Evolutionary conservation across 2,888 invertebrate genomes (phyloP), one percentile per base, ranked within the genome.

Genomic region (Lepidochitona cinerea): DNA sequence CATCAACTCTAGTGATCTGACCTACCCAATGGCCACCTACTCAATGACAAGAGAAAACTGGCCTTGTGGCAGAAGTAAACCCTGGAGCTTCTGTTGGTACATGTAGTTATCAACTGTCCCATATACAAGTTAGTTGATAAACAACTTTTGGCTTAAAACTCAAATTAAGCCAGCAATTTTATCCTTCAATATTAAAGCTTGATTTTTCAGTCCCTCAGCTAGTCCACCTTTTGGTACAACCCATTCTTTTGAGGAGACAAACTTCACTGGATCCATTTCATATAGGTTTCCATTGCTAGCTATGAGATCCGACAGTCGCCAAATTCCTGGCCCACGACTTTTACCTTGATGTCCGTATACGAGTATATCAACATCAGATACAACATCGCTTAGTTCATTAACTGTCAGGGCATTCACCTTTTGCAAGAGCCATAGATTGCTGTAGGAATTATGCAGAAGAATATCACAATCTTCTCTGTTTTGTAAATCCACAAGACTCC

Each of bases 321-420:
- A 86, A 5, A 81, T 71, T 2, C 82, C 84, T 0, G 82, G 78
- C 71, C 82, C 75, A 67, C 79, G 81, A 73, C 86, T 85, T 71
- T 86, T 86, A 2, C 86, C 86, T 70, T 86, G 86, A 41, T 83
- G 84, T 4, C 79, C 84, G 75, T 79, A 85, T 37, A 85, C 82
- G 71, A 79, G 74, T 12, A 79, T 65, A 14, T 41, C 18, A 12
- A 41, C 41, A 18, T 9, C 33, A 75, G 32, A 14, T 68, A 36
- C 18, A 36, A 18, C 26, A 26, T 32, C 41, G 23, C 14, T 23
- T 37, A 7, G 26, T 37, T 32, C 26, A 12, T 41, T 18, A 41
- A 41, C 41, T 41, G 18, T 41, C 9, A 41, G 41, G 18, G 9
- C 18, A 18, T 12, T 18, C 18, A 41, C 18, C 9, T 41, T 18